Evolutionary conservation across 2,113 vertebrate genomes (phyloP), one percentile per base, ranked within the genome.

Genomic region (Tonatia bakeri): DNA sequence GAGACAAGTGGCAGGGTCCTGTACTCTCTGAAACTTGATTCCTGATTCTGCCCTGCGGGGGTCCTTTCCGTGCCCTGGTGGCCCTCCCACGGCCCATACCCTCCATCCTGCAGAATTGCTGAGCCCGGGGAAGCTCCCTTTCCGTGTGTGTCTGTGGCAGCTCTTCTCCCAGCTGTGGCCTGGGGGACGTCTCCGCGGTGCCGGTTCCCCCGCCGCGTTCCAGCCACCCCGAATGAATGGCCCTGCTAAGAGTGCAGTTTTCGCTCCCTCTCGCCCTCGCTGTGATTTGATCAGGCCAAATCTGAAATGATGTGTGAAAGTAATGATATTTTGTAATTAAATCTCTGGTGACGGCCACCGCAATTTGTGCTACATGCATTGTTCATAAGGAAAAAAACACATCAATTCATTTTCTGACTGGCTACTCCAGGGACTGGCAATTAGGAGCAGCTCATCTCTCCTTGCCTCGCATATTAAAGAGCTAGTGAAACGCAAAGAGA

Each of bases 271-370:
- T 98, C 81, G 88, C 97, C 96, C 97, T 96, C 98, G 97, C 98
- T 98, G 98, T 98, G 98, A 99, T 98, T 98, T 98, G 98, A 99
- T 98, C 98, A 98, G 98, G 98, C 98, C 98, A 99, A 99, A 98
- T 98, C 98, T 98, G 98, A 98, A 99, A 99, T 98, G 98, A 98
- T 99, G 98, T 98, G 98, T 98, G 98, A 98, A 99, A 98, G 98
- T 98, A 98, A 99, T 98, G 98, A 99, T 99, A 98, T 99, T 99
- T 99, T 98, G 98, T 99, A 99, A 99, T 99, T 99, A 99, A 99
- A 99, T 98, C 98, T 99, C 98, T 98, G 98, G 98, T 98, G 98
- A 98, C 98, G 98, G 98, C 80, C 98, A 97, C 98, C 86, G 98
- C 98, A 98, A 99, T 99, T 99, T 98, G 98, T 98, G 98, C 98